These are phyloP conservation scores for Plumapathes pennacea DNA, from an alignment of 92 coral and sea anemone genomes.

Conservation along the genomic window DNA sequence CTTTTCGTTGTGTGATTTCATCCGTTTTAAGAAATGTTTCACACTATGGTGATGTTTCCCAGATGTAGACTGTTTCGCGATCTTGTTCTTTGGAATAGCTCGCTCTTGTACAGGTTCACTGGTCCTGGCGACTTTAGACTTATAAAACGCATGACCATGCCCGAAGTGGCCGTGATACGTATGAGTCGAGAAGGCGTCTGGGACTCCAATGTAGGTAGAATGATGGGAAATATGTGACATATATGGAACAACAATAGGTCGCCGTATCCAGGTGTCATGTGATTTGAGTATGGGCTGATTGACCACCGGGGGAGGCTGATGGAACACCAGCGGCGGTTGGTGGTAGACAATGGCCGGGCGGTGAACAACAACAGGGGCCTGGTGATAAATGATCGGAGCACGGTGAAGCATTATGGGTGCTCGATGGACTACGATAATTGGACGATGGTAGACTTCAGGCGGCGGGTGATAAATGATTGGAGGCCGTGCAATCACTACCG, in stretches of 20 bases:
- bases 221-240: conserved; percentile 66
- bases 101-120: conserved; percentile 20
- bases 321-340: conserved; percentile 91
- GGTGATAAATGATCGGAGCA: conserved; percentile 92
- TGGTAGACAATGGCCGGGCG: conserved; percentile 98
- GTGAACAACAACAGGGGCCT: conserved; percentile 97
- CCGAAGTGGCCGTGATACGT: conserved; percentile 27
- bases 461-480: conserved; percentile 99
- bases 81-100: conserved; percentile 55
- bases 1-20: conserved; percentile 52
- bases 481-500: conserved; percentile 87
- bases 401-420: conserved; percentile 97
- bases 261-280: conserved; percentile 88
- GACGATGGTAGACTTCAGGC: conserved; percentile 97
- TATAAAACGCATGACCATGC: conserved; percentile 41
- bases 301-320: conserved; percentile 97
- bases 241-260: conserved; percentile 54
- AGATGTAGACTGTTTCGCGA: conserved; percentile 16
- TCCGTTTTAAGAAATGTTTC: conserved; percentile 33
- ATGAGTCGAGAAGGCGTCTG: conserved; percentile 61
- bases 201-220: conserved; percentile 68
- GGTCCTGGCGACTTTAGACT: conserved; percentile 60
- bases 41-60: conserved; percentile 3
- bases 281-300: conserved; percentile 88
- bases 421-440: conserved; percentile 93